These are phyloP conservation scores for Pollachius pollachius DNA, from an alignment of 2,113 vertebrate species.

Conservation along the genomic window DNA sequence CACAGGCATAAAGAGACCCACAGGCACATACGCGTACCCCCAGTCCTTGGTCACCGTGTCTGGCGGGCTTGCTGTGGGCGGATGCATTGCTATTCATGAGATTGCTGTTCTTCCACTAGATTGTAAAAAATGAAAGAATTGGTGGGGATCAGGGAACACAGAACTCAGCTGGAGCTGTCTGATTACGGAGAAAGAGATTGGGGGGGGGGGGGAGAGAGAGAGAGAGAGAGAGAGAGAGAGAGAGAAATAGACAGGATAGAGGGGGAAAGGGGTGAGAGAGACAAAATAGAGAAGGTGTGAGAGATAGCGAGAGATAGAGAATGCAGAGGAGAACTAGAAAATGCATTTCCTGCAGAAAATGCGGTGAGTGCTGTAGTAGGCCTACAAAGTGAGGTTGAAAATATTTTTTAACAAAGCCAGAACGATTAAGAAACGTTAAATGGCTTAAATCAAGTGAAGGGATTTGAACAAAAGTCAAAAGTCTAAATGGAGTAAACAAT, in stretches of 20 bases:
- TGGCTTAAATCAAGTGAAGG: too few relatives aligned
- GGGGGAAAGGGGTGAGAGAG: conserved; percentile 16
- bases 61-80: not conserved
- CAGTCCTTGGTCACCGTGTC: conserved; percentile 16
- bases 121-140: conserved; percentile 14
- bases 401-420: too few relatives aligned
- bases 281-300: conserved; percentile 36
- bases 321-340: conserved; percentile 26
- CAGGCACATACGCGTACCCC: conserved; percentile 34
- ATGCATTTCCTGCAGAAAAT: too few relatives aligned
- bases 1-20: not conserved
- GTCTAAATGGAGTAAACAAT: too few relatives aligned
- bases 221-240: not conserved
- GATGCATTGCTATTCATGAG: conserved; percentile 76
- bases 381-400: too few relatives aligned
- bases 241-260: not conserved
- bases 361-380: too few relatives aligned
- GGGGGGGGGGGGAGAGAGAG: conserved; percentile 7
- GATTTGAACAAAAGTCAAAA: too few relatives aligned
- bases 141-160: not conserved
- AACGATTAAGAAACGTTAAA: too few relatives aligned
- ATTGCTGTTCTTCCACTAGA: conserved; percentile 51
- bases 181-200: not conserved
- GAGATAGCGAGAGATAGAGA: conserved; percentile 6
- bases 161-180: not conserved